Conservation (phyloP, 2,797 vertebrate species). For the Pseudochirops cupreus region DNA sequence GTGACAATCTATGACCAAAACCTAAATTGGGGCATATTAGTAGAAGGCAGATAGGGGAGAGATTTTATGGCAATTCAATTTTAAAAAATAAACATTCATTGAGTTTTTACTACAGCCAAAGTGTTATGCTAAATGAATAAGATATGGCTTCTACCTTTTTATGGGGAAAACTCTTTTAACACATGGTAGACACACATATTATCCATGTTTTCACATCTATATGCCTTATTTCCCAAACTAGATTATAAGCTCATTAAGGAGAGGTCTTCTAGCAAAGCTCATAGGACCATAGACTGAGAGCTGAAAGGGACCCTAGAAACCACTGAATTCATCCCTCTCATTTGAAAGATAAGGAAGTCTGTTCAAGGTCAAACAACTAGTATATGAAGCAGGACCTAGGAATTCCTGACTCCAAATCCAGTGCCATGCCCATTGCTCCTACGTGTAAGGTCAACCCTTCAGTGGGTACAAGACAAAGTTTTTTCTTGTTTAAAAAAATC, state of each 20-base stretch:
- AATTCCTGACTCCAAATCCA: neutral
- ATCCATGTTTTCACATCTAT: neutral
- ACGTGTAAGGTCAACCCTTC: neutral
- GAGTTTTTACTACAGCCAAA: neutral
- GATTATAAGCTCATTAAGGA: neutral
- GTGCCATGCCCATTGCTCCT: neutral
- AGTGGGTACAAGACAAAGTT: neutral
- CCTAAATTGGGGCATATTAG: neutral
- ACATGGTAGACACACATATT: neutral
- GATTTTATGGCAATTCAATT: neutral
- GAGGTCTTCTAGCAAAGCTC: neutral
- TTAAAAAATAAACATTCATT: neutral
- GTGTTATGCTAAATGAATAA: neutral
- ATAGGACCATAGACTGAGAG: neutral
- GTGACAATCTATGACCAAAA: neutral
- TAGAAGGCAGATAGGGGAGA: neutral
- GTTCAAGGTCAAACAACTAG: neutral
- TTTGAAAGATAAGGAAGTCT: neutral
- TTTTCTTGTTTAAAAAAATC: neutral
- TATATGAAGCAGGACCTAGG: neutral
- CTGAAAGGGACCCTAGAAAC: neutral
- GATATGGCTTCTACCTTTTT: neutral
- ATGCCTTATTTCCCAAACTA: neutral
- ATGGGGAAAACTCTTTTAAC: neutral
- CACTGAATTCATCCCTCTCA: neutral